phyloP scores from a whole-genome alignment of 1,140 invertebrate species.

The Bemisia tabaci region DNA sequence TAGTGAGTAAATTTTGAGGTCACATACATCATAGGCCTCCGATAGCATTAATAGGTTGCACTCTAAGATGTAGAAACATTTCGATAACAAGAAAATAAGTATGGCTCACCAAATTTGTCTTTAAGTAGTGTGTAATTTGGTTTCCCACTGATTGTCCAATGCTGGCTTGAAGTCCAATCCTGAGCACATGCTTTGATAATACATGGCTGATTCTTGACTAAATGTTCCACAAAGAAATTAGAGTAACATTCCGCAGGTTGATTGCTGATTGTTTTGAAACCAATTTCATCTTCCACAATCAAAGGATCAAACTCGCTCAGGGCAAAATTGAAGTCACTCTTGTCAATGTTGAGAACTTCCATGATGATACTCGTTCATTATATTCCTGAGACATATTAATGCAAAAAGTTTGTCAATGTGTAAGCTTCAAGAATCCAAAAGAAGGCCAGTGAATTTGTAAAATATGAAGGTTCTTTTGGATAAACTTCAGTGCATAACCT shows the following conservation, averaged over 20 bases:
- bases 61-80: no score
- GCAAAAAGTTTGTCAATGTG: no score
- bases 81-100: no score
- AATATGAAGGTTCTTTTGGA: no score
- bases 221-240: slow-evolving; percentile 43
- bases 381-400: no score
- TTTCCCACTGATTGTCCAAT: slow-evolving; percentile 18
- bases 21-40: no score
- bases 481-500: no score
- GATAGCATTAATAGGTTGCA: no score
- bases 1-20: no score
- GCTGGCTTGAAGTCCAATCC: slow-evolving; percentile 13
- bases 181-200: slow-evolving; percentile 40
- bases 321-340: not conserved
- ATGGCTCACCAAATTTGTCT: slow-evolving; percentile 40
- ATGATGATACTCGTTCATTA: no score
- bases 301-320: not conserved
- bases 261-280: not conserved
- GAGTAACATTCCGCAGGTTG: slow-evolving; percentile 3
- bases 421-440: no score
- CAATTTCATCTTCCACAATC: not conserved
- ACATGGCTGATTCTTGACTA: slow-evolving; percentile 48
- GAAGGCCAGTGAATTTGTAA: no score
- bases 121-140: slow-evolving; percentile 50
- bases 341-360: not conserved